Percentiles rank a stretch among this genome's conserved stretches.
phyloP scores from a whole-genome alignment of 2,888 invertebrate species.

The Caenorhabditis zanzibari region DNA sequence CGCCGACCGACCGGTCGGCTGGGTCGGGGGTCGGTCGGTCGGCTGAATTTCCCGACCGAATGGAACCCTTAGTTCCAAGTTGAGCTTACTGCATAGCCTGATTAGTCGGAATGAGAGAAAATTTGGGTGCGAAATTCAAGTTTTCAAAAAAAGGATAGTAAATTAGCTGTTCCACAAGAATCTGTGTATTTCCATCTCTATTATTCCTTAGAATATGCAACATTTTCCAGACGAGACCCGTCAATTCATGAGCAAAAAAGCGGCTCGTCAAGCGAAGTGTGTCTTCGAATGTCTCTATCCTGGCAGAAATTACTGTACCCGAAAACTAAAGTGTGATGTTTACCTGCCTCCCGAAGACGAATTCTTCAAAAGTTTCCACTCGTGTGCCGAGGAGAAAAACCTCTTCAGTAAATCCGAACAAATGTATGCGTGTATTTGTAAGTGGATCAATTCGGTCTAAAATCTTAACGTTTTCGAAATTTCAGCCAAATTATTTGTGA shows the following conservation, averaged over 20 bases:
- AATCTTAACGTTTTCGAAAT: background rate
- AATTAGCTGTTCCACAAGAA: too few relatives aligned
- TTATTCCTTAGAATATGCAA: too few relatives aligned
- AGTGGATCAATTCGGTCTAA: constrained; percentile 1
- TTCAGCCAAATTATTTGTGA: constrained; percentile 25
- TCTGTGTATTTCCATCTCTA: too few relatives aligned
- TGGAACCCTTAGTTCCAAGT: too few relatives aligned
- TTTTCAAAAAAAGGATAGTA: too few relatives aligned
- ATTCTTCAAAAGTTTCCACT: constrained; percentile 38
- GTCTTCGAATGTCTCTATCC: constrained; percentile 62
- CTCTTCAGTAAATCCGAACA: constrained; percentile 45
- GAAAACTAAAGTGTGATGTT: constrained; percentile 57
- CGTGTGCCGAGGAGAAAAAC: constrained; percentile 33
- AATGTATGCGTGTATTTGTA: constrained; percentile 56
- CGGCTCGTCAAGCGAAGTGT: constrained; percentile 55
- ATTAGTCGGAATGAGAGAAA: too few relatives aligned
- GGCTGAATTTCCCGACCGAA: too few relatives aligned
- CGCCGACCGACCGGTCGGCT: too few relatives aligned
- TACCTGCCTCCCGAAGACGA: constrained; percentile 56
- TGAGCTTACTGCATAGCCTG: too few relatives aligned
- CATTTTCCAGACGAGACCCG: constrained; percentile 38
- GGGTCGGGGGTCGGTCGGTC: too few relatives aligned
- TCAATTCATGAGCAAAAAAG: constrained; percentile 47
- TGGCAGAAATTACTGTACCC: constrained; percentile 56
- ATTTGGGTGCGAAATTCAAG: too few relatives aligned